Evolutionary conservation across 2,113 vertebrate genomes (phyloP).

Genomic region (Ageneiosus marmoratus): DNA sequence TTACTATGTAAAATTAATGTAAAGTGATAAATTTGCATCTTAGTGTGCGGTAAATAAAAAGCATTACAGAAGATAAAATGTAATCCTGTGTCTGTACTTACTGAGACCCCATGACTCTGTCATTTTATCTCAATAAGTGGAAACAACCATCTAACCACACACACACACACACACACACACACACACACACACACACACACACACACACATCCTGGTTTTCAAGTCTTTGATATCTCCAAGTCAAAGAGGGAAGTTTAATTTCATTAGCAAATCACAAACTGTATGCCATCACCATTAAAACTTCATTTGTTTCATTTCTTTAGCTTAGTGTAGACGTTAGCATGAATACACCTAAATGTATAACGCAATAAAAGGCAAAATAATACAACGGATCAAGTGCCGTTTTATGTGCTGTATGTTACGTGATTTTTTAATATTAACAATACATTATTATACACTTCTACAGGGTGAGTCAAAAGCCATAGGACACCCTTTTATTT

Average conservation of each 20-base stretch:
- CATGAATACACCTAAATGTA: background rate
- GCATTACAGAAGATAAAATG: background rate
- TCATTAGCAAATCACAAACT: too few species aligned
- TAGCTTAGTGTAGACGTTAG: background rate
- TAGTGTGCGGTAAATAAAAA: background rate
- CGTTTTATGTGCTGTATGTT: too few species aligned
- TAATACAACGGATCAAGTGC: background rate
- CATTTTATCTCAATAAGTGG: background rate
- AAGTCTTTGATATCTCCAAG: background rate
- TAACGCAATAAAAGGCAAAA: background rate
- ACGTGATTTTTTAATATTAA: too few species aligned
- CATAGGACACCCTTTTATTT: too few species aligned
- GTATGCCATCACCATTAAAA: background rate
- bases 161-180: background rate
- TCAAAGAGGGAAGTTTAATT: background rate
- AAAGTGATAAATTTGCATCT: background rate
- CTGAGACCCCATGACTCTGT: background rate
- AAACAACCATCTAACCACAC: background rate
- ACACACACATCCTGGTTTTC: background rate
- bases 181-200: background rate
- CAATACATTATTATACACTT: too few species aligned
- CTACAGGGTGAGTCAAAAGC: too few species aligned
- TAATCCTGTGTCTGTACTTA: background rate
- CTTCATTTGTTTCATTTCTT: background rate
- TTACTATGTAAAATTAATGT: background rate